Evolutionary conservation across 2,797 vertebrate genomes (phyloP), one percentile per base, ranked within the genome.

Genomic region (Champsocephalus esox): DNA sequence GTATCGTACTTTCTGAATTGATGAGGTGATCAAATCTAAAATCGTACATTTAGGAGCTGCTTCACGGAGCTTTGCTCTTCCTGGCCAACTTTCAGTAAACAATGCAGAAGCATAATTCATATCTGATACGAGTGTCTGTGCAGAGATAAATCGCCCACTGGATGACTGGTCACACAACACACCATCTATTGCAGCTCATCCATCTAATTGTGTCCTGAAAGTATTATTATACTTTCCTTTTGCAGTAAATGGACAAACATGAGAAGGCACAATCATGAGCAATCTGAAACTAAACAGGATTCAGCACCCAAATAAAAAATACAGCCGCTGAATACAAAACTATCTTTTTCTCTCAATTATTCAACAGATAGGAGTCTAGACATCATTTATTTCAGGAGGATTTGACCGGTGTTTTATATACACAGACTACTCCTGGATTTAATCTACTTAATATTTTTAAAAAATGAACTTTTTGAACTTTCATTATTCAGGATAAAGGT

Each of bases 131-230:
- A 45, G 63, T 55, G 50, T 65, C 61, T 61, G 10, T 57, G 34
- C 57, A n/a, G 41, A 78, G 75, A 80, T 78, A 49, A 80, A 81
- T 70, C 65, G 57, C 54, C 60, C 58, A 3, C 55, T 59, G 76
- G 67, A 68, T 80, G 79, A 71, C 60, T 79, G 79, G 70, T 80
- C 69, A 64, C 75, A 58, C 71, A 77, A 41, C 66, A 66, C 65
- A 68, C 34, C 59, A 55, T 79, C 56, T 50, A 34, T 75, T 72
- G 57, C 43, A 66, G 70, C 72, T 79, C 75, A 72, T 78, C 68
- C 62, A 64, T 77, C 61, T 74, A 66, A 79, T 75, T 78, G 55
- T 62, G 55, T 24, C 66, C 43, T 45, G 58, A 2, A 66, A 67
- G 34, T 55, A 34, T 70, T 82, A 82, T 86, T 78, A 80, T 64